These are phyloP conservation scores for Aphodius granarius DNA, from an alignment of 2,888 invertebrate species.

Conservation along the genomic window DNA sequence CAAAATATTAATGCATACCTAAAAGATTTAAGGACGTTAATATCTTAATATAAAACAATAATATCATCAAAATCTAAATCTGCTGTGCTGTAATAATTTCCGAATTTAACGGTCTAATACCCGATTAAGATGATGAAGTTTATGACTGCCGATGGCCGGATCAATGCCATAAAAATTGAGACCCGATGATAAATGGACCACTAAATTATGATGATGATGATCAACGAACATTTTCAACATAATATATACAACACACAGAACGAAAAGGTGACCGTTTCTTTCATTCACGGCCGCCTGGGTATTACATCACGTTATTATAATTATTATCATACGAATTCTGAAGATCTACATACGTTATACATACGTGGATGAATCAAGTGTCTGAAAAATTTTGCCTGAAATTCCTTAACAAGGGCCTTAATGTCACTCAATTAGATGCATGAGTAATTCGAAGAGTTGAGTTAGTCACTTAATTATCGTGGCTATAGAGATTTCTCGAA, in stretches of 20 bases:
- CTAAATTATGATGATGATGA: not conserved
- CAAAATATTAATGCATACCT: not conserved
- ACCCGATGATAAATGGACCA: not conserved
- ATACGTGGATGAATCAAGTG: not conserved
- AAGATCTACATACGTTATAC: not conserved
- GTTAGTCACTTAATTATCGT: not conserved
- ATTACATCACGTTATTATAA: not conserved
- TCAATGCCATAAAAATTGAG: not conserved
- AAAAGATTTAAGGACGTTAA: not conserved
- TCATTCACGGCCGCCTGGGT: not conserved
- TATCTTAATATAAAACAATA: not conserved
- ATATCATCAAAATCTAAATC: not conserved
- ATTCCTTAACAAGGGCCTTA: not conserved
- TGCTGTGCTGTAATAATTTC: not conserved
- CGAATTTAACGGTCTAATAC: not conserved
- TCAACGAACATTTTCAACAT: not conserved
- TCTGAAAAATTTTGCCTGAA: not conserved
- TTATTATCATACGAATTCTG: not conserved
- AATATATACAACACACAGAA: too few relatives aligned
- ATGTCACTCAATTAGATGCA: not conserved
- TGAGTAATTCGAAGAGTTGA: not conserved
- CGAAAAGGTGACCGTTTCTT: not conserved
- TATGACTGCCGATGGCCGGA: not conserved
- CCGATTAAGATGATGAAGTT: not conserved
- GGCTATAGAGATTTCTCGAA: not conserved